Percentiles rank a stretch among this genome's conserved stretches.
Evolutionary conservation across 2,797 vertebrate species (phyloP).

Genomic region (Phrynocephalus forsythii): DNA sequence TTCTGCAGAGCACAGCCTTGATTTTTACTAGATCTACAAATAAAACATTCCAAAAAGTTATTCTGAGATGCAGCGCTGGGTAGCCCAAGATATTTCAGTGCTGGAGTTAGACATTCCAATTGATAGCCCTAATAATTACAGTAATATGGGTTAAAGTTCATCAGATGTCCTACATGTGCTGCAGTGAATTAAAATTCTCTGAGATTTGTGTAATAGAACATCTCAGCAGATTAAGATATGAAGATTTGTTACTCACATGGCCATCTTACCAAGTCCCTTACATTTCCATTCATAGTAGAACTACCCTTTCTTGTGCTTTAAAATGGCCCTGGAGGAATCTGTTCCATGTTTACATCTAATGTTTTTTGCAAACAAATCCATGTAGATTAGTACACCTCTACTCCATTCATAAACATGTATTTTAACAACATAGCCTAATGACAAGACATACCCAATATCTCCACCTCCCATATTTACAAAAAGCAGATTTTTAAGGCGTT

Average conservation of each 20-base stretch:
- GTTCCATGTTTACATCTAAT: not conserved
- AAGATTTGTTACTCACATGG: not conserved
- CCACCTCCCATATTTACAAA: not conserved
- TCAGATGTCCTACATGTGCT: not conserved
- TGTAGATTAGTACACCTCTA: not conserved
- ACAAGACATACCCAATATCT: not conserved
- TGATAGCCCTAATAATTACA: not conserved
- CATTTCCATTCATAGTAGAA: not conserved
- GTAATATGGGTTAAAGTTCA: not conserved
- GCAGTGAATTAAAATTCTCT: slow-evolving; percentile 1
- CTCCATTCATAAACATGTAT: not conserved
- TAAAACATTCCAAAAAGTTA: not conserved
- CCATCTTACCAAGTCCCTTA: not conserved
- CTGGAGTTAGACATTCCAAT: not conserved
- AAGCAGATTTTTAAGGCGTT: slow-evolving; percentile 8
- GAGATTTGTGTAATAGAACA: not conserved
- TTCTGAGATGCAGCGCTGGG: not conserved
- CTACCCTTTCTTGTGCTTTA: not conserved
- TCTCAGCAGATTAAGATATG: not conserved
- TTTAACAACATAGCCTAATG: slow-evolving; percentile 33
- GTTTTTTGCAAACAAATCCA: not conserved
- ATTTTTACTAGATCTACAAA: not conserved
- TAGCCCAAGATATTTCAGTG: not conserved
- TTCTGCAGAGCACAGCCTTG: not conserved
- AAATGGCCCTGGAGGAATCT: not conserved